Percentiles rank a stretch among this genome's conserved stretches.
Conservation (phyloP, 2,797 vertebrate genomes). For the Sebastes minor region DNA sequence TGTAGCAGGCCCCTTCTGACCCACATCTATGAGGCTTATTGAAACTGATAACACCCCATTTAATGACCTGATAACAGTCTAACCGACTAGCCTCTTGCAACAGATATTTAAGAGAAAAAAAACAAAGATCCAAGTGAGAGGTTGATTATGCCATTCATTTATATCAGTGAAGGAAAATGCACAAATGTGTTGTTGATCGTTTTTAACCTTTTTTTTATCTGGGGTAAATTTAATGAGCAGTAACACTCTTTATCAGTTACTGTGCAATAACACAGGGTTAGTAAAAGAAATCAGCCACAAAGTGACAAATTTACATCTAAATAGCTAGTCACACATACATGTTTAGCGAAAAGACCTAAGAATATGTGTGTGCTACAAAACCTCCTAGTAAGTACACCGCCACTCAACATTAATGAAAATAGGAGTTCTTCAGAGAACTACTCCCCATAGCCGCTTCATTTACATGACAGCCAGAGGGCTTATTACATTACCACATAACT, state of each 20-base stretch:
- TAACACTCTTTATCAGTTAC: neutral
- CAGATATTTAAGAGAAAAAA: neutral
- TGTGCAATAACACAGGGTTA: neutral
- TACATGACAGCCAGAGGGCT: conserved; percentile 16
- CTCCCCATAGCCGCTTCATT: conserved; percentile 15
- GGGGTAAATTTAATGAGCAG: neutral
- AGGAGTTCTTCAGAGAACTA: neutral
- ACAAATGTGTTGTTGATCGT: neutral
- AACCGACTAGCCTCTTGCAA: neutral
- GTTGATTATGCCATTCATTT: neutral
- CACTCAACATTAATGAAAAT: conserved; percentile 5
- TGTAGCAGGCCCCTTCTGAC: too few species aligned
- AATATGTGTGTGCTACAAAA: neutral
- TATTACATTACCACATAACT: conserved; percentile 24
- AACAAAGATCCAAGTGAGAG: neutral
- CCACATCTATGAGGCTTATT: too few species aligned
- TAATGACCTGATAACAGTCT: too few species aligned
- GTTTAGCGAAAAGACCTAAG: neutral
- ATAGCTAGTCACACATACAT: neutral
- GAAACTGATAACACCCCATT: too few species aligned
- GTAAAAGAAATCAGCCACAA: neutral
- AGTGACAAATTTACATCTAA: neutral
- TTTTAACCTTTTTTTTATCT: neutral
- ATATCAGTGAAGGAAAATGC: neutral
- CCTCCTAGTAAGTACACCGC: neutral